Base-by-base conservation (phyloP, 2,888 invertebrate species). In the Drosophila testacea region DNA sequence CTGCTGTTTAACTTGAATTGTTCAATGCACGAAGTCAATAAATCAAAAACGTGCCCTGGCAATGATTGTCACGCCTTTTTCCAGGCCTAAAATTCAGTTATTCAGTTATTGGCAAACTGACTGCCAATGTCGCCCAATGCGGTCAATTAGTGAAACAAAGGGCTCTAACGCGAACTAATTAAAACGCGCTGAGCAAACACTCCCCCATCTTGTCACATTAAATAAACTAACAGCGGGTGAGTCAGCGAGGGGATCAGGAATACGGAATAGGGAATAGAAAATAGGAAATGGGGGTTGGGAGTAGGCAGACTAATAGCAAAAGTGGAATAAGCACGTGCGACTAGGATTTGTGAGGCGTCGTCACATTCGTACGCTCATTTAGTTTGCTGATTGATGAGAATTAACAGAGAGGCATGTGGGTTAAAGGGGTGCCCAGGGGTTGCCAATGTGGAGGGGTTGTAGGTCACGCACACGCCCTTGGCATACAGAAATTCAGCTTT, bases 111-210 rank as follows among this genome's bases (percentile, higher is more conserved):
- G 64, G 36, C 64, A 41, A 7, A 47, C 39, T 59, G 52, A 71
- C 68, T 52, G 60, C 22, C 57, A 56, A 66, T 61, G 74, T 39
- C 56, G 55, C 61, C 62, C 60, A 85, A 69, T 77, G 73, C 72
- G 88, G 77, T 74, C 86, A 83, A 88, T 83, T 88, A 88, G 88
- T 88, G 66, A 69, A 71, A 88, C 88, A 85, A 74, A 73, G 68
- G 56, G 55, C 62, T 47, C 28, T 38, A 38, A 32, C 73, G 36
- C 38, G 16, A 83, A 77, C 88, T 83, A 88, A 83, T 88, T 83
- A 88, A 88, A 88, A 80, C 73, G 52, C 73, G 81, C 83, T 78
- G 79, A 78, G 69, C 69, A 51, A 76, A 78, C 79, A 76, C 60
- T 67, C 50, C 42, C 32, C 39, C 30, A 56, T 16, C 32, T 30